phyloP scores from a whole-genome alignment of 2,888 invertebrate genomes.

The Drosophila sordidula region DNA sequence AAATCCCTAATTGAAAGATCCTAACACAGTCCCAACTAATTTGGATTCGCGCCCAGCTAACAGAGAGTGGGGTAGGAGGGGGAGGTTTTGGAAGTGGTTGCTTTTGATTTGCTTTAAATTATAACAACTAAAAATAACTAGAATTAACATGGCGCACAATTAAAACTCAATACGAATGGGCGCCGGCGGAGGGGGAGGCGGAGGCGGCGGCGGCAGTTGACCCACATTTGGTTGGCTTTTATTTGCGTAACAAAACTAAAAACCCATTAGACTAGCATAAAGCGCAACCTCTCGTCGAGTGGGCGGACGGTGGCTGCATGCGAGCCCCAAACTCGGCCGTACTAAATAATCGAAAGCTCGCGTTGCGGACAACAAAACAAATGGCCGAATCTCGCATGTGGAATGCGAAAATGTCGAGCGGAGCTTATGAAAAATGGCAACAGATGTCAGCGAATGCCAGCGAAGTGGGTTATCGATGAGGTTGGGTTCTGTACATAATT shows the following conservation, averaged over 20 bases:
- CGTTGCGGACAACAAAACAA: conserved; percentile 36
- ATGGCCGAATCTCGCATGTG: conserved; percentile 28
- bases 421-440: conserved; percentile 41
- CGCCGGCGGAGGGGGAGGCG: neutral
- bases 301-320: conserved; percentile 55
- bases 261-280: conserved; percentile 71
- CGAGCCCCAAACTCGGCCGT: conserved; percentile 16
- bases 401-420: conserved; percentile 29
- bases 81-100: conserved; percentile 25
- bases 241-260: conserved; percentile 76
- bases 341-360: conserved; percentile 32
- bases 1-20: neutral
- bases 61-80: conserved; percentile 12
- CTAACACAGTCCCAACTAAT: conserved; percentile 49
- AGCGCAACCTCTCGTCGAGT: conserved; percentile 53
- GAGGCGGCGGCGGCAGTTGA: conserved; percentile 59
- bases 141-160: conserved; percentile 68
- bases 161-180: conserved; percentile 68
- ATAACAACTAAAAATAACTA: conserved; percentile 45
- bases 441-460: conserved; percentile 15
- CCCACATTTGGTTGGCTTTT: conserved; percentile 72
- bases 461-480: conserved; percentile 43
- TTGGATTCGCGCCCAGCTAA: conserved; percentile 62
- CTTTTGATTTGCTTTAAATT: conserved; percentile 15
- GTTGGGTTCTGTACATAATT: neutral